phyloP scores from a whole-genome alignment of 2,797 vertebrate species.

The Silurus aristotelis region DNA sequence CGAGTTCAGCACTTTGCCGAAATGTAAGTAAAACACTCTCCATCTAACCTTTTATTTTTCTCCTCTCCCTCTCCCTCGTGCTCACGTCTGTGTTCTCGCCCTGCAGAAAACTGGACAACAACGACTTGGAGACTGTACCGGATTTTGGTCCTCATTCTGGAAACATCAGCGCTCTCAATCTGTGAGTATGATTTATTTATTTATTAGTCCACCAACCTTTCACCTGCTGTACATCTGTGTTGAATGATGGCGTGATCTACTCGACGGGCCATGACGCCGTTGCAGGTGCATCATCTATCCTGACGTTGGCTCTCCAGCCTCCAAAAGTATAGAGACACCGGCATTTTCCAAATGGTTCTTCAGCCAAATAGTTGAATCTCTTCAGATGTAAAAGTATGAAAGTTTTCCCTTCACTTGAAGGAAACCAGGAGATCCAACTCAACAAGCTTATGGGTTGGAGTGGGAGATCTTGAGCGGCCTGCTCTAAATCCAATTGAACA shows the following conservation, averaged over 20 bases:
- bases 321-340: neutral
- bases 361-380: too few relatives aligned
- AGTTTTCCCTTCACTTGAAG: too few relatives aligned
- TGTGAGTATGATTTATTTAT: constrained; percentile 81
- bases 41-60: neutral
- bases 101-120: constrained; percentile 89
- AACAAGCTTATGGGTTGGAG: too few relatives aligned
- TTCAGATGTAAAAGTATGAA: too few relatives aligned
- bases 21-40: constrained; percentile 82
- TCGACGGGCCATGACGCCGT: too few relatives aligned
- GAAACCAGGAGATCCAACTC: too few relatives aligned
- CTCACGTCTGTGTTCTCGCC: constrained; percentile 36
- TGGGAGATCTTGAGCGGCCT: too few relatives aligned
- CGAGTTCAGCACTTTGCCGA: constrained; percentile 84
- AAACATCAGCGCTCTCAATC: constrained; percentile 84
- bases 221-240: too few relatives aligned
- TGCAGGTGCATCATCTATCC: neutral
- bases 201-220: neutral
- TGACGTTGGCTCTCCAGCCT: neutral
- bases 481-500: too few relatives aligned
- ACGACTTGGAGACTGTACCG: constrained; percentile 85
- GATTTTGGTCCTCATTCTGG: constrained; percentile 78
- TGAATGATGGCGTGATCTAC: too few relatives aligned
- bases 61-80: neutral
- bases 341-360: too few relatives aligned